A percentile compares a stretch with the other conserved stretches of the same genome.
These are phyloP conservation scores for Riparia riparia DNA, from an alignment of 2,113 vertebrate genomes.

Conservation along the genomic window DNA sequence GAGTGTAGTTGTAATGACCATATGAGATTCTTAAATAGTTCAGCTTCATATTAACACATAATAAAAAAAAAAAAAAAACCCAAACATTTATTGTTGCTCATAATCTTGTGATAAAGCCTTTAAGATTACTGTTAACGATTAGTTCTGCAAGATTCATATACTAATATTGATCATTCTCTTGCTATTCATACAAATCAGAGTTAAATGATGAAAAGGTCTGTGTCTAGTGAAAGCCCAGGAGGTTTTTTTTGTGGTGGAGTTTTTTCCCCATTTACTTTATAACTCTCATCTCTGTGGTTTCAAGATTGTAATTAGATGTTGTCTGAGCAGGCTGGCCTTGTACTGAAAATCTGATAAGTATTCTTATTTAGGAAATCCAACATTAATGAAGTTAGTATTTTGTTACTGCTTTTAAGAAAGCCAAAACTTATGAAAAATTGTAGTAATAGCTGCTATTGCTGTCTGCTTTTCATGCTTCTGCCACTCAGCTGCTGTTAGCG, in stretches of 20 bases:
- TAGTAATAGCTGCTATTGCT: neutral
- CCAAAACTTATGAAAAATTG: neutral
- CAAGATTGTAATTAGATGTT: neutral
- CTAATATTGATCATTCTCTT: neutral
- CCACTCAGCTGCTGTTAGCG: neutral
- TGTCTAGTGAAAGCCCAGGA: neutral
- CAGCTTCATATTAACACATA: neutral
- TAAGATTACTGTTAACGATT: neutral
- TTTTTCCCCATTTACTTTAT: neutral
- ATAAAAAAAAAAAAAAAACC: neutral
- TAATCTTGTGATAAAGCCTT: neutral
- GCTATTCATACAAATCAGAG: neutral
- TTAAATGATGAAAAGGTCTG: neutral
- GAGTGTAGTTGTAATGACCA: neutral
- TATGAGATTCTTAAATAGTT: neutral
- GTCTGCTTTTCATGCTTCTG: neutral
- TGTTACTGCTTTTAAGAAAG: neutral
- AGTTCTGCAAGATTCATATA: neutral
- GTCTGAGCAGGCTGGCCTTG: neutral
- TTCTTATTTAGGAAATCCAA: neutral
- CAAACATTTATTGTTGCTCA: neutral
- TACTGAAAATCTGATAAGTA: neutral
- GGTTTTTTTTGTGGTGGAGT: fast-evolving
- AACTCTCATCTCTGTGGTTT: neutral
- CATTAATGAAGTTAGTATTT: neutral